Base-by-base conservation (phyloP, 2,888 invertebrate species). In the Lucinisca nassula region DNA sequence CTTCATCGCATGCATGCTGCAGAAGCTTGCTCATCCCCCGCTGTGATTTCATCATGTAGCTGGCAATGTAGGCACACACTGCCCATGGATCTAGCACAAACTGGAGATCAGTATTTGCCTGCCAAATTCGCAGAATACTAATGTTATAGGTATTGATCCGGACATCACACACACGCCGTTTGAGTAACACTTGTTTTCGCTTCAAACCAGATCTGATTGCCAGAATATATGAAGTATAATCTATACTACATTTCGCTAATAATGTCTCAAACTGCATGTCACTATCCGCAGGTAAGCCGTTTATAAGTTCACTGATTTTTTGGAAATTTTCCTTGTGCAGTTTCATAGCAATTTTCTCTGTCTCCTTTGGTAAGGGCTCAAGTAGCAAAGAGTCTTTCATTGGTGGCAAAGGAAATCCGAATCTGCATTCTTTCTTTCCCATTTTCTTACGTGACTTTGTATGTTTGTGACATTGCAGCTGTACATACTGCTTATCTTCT, bases 61-160 rank as follows among this genome's bases (percentile, higher is more conserved):
- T 61, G 0, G 87, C 73, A 17, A 90, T 86, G 76, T 90, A 90
- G 67, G 79, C 32, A 17, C 88, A 72, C 24, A 92, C 61, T 21
- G 76, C 37, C 37, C 84, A 88, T 6, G 87, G 82, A 84, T 88
- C 84, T 12, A 80, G 73, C 0, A 88, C 58, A 45, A 58, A 86
- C 55, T 90, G 90, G 17, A 90, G 84, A 73, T 89, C 85, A 79
- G 87, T 84, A 45, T 79, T 84, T 37, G 77, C 91, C 78, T 86
- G 78, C 88, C 89, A 90, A 17, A 78, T 82, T 49, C 75, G 45
- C 24, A 91, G 72, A 37, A 91, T 38, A 27, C 51, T 12, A 2
- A 38, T 49, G 49, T 90, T 89, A 58, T 90, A 90, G 21, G 85
- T 70, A 67, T 90, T 90, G 3, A 89, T 79, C 86, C 85, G 87